phyloP scores from a whole-genome alignment of 23 tunicate species.

The Ascidia mentula region DNA sequence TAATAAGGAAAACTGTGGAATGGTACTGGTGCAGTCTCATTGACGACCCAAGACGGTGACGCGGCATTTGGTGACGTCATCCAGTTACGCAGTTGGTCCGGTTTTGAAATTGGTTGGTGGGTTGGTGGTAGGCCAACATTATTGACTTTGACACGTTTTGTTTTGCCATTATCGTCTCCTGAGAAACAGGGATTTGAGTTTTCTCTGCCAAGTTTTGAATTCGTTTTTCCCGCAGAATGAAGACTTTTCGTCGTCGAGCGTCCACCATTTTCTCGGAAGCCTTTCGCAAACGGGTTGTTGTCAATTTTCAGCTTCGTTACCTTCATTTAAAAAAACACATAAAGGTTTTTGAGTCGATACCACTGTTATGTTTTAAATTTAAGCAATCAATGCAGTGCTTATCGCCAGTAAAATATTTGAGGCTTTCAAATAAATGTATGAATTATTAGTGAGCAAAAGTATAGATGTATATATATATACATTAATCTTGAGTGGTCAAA shows the following conservation, averaged over 20 bases:
- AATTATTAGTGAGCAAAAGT: no score
- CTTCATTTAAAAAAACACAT: conserved; percentile 22
- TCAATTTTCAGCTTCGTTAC: conserved; percentile 64
- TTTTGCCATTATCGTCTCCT: background rate
- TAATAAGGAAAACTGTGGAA: no score
- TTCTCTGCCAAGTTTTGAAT: background rate
- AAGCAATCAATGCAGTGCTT: no score
- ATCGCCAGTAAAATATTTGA: no score
- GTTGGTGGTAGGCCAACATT: background rate
- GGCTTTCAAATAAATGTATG: no score
- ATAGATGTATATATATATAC: no score
- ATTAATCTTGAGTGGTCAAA: no score
- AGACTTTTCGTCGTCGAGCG: background rate
- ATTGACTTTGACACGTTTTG: background rate
- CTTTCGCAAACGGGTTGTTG: conserved; percentile 78
- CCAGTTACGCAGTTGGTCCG: background rate
- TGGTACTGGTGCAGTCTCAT: background rate
- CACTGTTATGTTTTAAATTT: no score
- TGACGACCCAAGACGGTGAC: background rate
- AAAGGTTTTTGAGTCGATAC: no score
- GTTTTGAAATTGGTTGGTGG: background rate
- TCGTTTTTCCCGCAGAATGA: background rate
- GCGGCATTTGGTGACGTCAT: background rate
- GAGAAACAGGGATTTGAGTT: background rate
- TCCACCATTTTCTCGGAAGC: conserved; percentile 68